phyloP scores from a whole-genome alignment of 2,888 invertebrate genomes.

The Morinoia aosen region DNA sequence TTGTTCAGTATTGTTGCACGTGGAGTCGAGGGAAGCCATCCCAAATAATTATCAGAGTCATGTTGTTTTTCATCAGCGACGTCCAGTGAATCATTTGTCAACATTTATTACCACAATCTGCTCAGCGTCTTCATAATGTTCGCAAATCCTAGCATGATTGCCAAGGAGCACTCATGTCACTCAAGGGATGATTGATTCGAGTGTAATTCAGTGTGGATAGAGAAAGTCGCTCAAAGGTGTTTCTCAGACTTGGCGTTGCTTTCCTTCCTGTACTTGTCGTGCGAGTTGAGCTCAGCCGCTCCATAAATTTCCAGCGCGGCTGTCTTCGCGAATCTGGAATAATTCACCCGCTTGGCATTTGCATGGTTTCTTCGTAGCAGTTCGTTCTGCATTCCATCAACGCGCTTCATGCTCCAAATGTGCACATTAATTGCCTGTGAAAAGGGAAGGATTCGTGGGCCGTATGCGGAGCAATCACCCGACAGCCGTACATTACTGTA shows the following conservation, averaged over 20 bases:
- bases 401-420: not conserved
- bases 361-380: not conserved
- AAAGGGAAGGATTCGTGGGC: not conserved
- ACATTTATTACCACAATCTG: not conserved
- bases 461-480: not conserved
- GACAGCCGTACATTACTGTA: not conserved
- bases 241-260: not conserved
- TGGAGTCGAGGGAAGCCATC: not conserved
- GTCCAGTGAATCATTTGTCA: not conserved
- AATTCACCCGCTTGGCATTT: not conserved
- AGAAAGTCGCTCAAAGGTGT: not conserved
- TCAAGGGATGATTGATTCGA: not conserved
- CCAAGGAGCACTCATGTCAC: not conserved
- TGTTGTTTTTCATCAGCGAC: not conserved
- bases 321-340: not conserved
- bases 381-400: not conserved
- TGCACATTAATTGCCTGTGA: not conserved
- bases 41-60: not conserved
- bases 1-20: not conserved
- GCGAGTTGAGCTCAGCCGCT: not conserved
- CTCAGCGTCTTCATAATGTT: not conserved
- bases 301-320: not conserved
- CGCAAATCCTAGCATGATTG: not conserved
- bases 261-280: not conserved
- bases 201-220: not conserved